Evolutionary conservation across 2,797 vertebrate genomes (phyloP), one percentile per base, ranked within the genome.

Genomic region (Microctenopoma steveboyesi): DNA sequence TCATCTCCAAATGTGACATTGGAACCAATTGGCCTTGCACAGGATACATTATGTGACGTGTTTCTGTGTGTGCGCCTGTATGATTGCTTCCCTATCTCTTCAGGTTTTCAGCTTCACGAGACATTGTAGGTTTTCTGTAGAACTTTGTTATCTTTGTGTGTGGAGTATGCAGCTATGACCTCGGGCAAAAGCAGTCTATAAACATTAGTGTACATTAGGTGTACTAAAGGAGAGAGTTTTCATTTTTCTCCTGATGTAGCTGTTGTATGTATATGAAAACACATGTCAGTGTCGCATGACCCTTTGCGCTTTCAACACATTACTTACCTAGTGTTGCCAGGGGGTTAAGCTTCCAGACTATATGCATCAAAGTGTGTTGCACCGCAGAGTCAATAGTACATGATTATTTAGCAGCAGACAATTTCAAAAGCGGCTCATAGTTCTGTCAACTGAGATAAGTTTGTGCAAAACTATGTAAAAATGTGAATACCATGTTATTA

Each of bases 141-240:
- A 67, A 85, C 70, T 30, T 84, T 72, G 74, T 79, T 82, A 65
- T 70, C 64, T 69, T 68, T 58, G 65, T 57, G 73, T 73, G 52
- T 35, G 0, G 78, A 78, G 51, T 65, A 79, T 64, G 58, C 46
- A 73, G 57, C 58, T 76, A 58, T 47, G 46, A 74, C 80, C 69
- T 22, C 1, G 1, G 68, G 78, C 68, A 42, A 79, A 67, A 80
- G 55, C n/a, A 62, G 70, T 75, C 43, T 75, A 46, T 47, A 54
- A 66, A 67, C 69, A 69, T 65, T 1, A 83, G 30, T 33, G 30
- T 33, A 33, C 30, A 33, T 33, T 33, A 86, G 70, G 60, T 82
- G 60, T 65, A 64, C 51, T 66, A 43, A 40, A n/a, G 68, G 30
- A 30, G 55, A 49, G 27, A 5, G 4, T 49, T 54, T 65, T 53